Conservation (phyloP, 2,797 vertebrate species). For the Thripadectes ignobilis region DNA sequence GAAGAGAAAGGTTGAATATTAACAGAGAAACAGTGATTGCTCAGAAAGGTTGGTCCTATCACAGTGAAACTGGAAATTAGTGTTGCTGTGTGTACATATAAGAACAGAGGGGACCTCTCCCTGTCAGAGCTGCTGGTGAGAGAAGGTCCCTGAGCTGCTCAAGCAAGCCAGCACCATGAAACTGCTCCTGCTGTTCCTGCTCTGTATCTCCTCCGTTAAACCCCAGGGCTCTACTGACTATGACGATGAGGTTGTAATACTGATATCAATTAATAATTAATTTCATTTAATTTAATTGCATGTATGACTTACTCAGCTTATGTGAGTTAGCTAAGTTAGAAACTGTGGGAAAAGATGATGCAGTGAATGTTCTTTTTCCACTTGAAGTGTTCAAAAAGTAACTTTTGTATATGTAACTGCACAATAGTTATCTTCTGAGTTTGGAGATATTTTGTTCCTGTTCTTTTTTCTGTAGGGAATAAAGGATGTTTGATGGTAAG, state of each 20-base stretch:
- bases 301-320: background rate
- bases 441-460: slow-evolving; percentile 1
- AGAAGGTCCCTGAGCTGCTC: slow-evolving; percentile 35
- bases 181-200: slow-evolving; percentile 75
- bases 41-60: slow-evolving; percentile 16
- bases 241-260: slow-evolving; percentile 65
- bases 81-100: slow-evolving; percentile 44
- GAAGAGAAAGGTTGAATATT: slow-evolving; percentile 72
- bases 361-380: background rate
- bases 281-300: background rate
- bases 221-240: background rate
- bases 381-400: background rate
- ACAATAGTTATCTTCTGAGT: background rate
- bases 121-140: background rate
- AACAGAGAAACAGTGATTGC: slow-evolving; percentile 60
- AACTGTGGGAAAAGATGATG: background rate
- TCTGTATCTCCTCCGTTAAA: slow-evolving; percentile 67
- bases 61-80: background rate
- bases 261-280: background rate
- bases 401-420: background rate
- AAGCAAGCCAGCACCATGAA: slow-evolving; percentile 73
- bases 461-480: background rate
- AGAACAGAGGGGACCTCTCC: background rate
- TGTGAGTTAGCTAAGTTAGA: background rate
- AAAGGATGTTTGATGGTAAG: background rate